phyloP scores from a whole-genome alignment of 2,113 vertebrate species.

The Myotis brandtii region DNA sequence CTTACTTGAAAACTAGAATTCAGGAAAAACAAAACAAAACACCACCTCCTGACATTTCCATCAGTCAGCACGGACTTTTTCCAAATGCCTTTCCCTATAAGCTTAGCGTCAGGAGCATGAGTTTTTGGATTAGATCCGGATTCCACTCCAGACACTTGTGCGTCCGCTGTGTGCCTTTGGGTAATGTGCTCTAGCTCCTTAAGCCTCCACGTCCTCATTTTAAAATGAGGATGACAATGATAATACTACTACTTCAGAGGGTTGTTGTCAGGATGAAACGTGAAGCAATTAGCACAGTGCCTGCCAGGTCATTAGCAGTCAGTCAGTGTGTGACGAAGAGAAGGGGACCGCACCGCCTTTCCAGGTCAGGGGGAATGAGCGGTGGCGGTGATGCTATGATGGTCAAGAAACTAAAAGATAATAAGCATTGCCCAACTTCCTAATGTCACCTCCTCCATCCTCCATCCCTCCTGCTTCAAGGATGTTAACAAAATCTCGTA shows the following conservation, averaged over 20 bases:
- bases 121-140: background rate
- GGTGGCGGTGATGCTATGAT: background rate
- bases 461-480: background rate
- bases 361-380: background rate
- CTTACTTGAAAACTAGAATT: background rate
- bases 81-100: background rate
- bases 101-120: background rate
- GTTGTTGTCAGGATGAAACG: background rate
- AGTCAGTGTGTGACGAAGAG: background rate
- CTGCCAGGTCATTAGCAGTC: background rate
- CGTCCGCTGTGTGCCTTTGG: background rate
- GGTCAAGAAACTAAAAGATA: background rate
- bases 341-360: background rate
- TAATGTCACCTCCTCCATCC: background rate
- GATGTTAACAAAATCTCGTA: background rate
- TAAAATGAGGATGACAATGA: background rate
- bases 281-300: background rate
- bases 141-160: background rate
- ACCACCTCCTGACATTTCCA: background rate
- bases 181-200: background rate
- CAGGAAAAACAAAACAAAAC: background rate
- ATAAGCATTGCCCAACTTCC: background rate
- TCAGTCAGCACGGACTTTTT: background rate
- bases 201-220: background rate
- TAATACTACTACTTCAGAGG: background rate